Base-by-base conservation (phyloP, 2,797 vertebrate genomes). In the Poecilia wingei region DNA sequence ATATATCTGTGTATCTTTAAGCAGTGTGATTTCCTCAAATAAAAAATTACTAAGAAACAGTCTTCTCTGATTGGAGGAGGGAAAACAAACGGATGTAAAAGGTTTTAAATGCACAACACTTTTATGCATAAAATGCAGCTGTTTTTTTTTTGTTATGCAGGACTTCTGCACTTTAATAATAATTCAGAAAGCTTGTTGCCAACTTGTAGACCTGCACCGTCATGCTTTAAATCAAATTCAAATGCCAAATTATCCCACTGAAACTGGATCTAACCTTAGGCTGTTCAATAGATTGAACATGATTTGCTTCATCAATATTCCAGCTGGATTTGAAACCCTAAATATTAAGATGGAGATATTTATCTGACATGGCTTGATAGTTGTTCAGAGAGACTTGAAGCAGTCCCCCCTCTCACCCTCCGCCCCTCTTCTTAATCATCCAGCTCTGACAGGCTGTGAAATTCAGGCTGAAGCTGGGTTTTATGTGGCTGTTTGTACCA, bases 301-400 rank as follows among this genome's bases (percentile, higher is more conserved):
- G 89, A 92, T 82, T 79, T 78, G 71, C 72, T 79, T 92, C 92
- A 93, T 92, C 88, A 92, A 87, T 91, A 91, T 92, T 93, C 89
- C 88, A 93, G 81, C 88, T 87, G 82, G 78, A 85, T 87, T 91
- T 93, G 88, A 90, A 90, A 89, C 86, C 75, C 72, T 80, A 84
- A 89, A 80, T 78, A 78, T 72, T 78, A 45, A 3, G 47, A 86
- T 77, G 57, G 83, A 84, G 82, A 79, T 83, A 86, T 92, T 89
- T 91, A 88, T 93, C 78, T 87, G 89, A 90, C 88, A 80, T 59
- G 75, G 76, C 79, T 87, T 16, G 71, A 55, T 79, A 64, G 86
- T 86, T 83, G 59, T 82, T 80, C 74, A 36, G 45, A 79, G 82
- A 82, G 81, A 84, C 81, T 70, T 80, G 51, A 78, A 83, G 39